phyloP scores from a whole-genome alignment of 2,113 vertebrate species.

The Pterocles gutturalis region DNA sequence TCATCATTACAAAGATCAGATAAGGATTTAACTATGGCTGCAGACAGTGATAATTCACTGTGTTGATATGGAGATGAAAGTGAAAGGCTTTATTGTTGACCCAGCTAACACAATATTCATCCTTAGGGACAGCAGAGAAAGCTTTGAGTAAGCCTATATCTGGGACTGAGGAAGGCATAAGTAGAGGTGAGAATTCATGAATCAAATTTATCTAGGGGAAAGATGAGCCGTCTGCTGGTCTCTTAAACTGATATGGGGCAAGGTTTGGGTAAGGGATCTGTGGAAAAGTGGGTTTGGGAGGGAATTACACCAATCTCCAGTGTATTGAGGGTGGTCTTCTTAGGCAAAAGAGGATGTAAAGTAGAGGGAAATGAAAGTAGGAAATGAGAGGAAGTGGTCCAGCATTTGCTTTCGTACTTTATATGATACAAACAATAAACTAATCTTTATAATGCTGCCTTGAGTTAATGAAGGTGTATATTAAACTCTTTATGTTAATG shows the following conservation, averaged over 20 bases:
- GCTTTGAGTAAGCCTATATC: not conserved
- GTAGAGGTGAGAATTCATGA: not conserved
- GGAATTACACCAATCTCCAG: not conserved
- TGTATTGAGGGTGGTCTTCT: not conserved
- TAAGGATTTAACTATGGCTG: not conserved
- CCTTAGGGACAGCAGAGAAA: not conserved
- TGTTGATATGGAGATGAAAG: not conserved
- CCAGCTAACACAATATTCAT: not conserved
- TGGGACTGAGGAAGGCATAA: not conserved
- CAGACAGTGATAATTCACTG: not conserved
- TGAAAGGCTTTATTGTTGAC: not conserved
- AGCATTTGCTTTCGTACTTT: not conserved
- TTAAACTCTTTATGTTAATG: not conserved
- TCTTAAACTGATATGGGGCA: not conserved
- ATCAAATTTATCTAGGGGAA: not conserved
- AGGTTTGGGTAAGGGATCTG: not conserved
- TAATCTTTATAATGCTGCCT: not conserved
- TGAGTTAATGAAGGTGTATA: not conserved
- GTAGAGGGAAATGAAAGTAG: not conserved
- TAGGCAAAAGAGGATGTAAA: not conserved
- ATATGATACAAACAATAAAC: not conserved
- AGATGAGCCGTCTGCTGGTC: accelerated
- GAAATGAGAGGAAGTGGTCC: not conserved
- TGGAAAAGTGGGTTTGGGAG: not conserved
- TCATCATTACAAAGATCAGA: not conserved